Percentiles rank a stretch among this genome's conserved stretches.
These are phyloP conservation scores for Malthinus seriepunctatus DNA, from an alignment of 2,888 invertebrate genomes.

Conservation along the genomic window DNA sequence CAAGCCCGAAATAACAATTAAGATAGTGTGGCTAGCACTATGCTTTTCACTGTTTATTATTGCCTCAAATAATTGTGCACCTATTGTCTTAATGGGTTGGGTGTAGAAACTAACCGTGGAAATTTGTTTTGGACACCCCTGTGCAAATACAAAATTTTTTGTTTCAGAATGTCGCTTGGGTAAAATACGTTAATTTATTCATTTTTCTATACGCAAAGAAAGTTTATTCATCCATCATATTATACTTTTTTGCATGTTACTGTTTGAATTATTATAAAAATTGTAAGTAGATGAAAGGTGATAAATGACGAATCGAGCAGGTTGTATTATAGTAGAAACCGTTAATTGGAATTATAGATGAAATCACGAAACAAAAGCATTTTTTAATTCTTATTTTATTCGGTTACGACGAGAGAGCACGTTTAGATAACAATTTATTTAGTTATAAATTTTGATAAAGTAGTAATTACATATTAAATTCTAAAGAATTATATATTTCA, in stretches of 20 bases:
- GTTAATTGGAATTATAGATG: conserved; percentile 28
- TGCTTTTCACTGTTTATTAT: too few relatives aligned
- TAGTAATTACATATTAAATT: conserved; percentile 24
- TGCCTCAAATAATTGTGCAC: too few relatives aligned
- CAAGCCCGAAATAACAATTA: too few relatives aligned
- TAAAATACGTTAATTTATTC: conserved; percentile 22
- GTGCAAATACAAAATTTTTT: not conserved
- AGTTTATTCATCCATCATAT: conserved; percentile 22
- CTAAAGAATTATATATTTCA: conserved; percentile 20
- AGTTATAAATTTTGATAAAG: conserved; percentile 28
- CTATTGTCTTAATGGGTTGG: too few relatives aligned
- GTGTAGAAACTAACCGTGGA: too few relatives aligned
- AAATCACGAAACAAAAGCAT: conserved; percentile 26
- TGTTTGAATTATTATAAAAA: conserved; percentile 8
- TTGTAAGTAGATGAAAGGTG: conserved; percentile 27
- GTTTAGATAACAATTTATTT: conserved; percentile 28
- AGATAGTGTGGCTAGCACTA: too few relatives aligned
- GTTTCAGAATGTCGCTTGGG: not conserved
- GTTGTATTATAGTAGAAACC: conserved; percentile 8
- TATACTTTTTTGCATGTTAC: not conserved
- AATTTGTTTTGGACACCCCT: not conserved
- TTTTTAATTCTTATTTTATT: conserved; percentile 20
- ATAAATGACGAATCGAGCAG: conserved; percentile 20
- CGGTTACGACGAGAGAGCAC: conserved; percentile 24
- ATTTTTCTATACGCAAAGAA: conserved; percentile 15